Percentiles rank a stretch among this genome's conserved stretches.
Conservation (phyloP, 2,113 vertebrate species). For the Limanda limanda region DNA sequence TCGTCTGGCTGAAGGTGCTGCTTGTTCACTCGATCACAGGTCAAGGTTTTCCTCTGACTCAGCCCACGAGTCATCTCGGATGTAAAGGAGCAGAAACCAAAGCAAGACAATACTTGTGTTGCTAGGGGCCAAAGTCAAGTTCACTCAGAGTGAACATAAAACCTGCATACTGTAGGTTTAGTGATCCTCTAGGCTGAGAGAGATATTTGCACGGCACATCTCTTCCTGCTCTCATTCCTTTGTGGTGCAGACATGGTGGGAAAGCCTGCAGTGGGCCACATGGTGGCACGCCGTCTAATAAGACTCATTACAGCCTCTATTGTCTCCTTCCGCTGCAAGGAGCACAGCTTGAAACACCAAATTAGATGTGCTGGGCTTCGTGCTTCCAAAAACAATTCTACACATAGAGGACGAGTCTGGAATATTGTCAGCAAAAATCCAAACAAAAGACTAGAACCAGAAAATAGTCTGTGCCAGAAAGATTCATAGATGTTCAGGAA, state of each 20-base stretch:
- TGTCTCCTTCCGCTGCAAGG: constrained; percentile 49
- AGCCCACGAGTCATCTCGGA: constrained; percentile 13
- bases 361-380: constrained; percentile 45
- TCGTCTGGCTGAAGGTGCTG: constrained; percentile 22
- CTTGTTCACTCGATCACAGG: constrained; percentile 44
- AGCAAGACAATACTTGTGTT: constrained; percentile 1
- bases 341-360: constrained; percentile 50
- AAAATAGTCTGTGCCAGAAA: background rate
- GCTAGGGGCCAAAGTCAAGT: constrained; percentile 1
- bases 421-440: background rate
- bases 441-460: background rate
- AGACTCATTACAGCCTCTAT: constrained; percentile 63
- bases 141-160: constrained; percentile 10
- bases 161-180: background rate
- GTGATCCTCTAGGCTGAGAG: constrained; percentile 2
- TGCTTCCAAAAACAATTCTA: background rate
- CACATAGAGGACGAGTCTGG: background rate
- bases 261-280: constrained; percentile 52
- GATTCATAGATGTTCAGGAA: too few species aligned
- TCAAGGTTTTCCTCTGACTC: constrained; percentile 53
- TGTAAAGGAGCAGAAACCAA: constrained; percentile 25
- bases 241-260: constrained; percentile 40
- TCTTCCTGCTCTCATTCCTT: constrained; percentile 27
- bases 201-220: constrained; percentile 16
- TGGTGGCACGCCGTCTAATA: constrained; percentile 45